Evolutionary conservation across 1,140 invertebrate genomes (phyloP), one percentile per base, ranked within the genome.

Genomic region (Schlechtendalia chinensis): DNA sequence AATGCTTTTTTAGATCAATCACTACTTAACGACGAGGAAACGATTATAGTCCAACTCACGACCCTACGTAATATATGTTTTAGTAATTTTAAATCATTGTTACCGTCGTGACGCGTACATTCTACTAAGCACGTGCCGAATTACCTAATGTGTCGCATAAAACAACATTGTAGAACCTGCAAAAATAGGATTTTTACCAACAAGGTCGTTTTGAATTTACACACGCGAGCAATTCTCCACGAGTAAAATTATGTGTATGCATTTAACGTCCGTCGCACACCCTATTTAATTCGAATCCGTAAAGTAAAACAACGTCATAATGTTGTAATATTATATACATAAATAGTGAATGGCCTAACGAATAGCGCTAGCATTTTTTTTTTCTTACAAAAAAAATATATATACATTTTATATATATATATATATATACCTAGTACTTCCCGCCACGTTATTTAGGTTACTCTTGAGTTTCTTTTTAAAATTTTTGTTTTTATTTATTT

Each of bases 361-460:
- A 69, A 74, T 74, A 74, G 71, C 27, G 71, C 53, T 74, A 74
- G 71, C 56, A 47, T 54, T 58, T 32, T 29, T 56, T 32, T 71
- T 39, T 56, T 56, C 53, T 56, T 32, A 74, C 27, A 74, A n/a
- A n/a, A n/a, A n/a, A n/a, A n/a, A n/a, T n/a, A n/a, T n/a, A n/a
- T n/a, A 69, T 27, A 54, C 11, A 65, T 27, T 32, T 39, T 45
- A 67, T 67, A 56, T n/a, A 59, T 65, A 65, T 39, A 39, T 8
- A 19, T 65, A 65, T 65, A 24, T 61, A 61, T 14, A 72, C 45
- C 17, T 72, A 47, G 69, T 72, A 74, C 71, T 74, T 56, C 71
- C 71, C 24, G 71, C 71, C 24, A 56, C 56, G 29, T 74, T 53
- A 53, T 29, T 56, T 58, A 74, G 71, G 54, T 74, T 74, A 58